phyloP scores from a whole-genome alignment of 2,113 vertebrate species.

The Pterocles burchelli region DNA sequence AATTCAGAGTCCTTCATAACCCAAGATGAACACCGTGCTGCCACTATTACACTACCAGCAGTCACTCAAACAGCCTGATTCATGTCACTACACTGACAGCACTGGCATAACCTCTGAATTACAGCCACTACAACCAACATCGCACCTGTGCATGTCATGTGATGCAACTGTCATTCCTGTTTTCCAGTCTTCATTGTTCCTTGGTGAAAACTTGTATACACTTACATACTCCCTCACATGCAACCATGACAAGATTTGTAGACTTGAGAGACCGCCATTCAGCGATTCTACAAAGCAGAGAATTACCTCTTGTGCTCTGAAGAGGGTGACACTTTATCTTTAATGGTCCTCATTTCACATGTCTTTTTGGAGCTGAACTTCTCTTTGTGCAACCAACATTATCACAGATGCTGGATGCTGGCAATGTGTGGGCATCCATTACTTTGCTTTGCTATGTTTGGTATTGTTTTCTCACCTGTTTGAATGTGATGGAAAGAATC shows the following conservation, averaged over 20 bases:
- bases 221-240: background rate
- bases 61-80: background rate
- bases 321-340: accelerated
- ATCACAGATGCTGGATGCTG: background rate
- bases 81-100: background rate
- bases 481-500: background rate
- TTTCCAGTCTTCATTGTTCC: background rate
- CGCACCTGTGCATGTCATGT: background rate
- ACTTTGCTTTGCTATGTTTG: background rate
- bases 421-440: background rate
- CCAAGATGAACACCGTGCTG: background rate
- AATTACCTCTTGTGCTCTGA: background rate
- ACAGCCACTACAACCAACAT: background rate
- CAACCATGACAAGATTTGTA: background rate
- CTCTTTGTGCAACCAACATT: background rate
- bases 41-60: background rate
- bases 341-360: background rate
- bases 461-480: background rate
- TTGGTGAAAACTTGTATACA: background rate
- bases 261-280: background rate
- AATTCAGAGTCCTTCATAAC: background rate
- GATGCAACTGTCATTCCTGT: background rate
- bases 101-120: background rate
- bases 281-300: background rate
- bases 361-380: background rate